Percentiles rank a stretch among this genome's conserved stretches.
These are phyloP conservation scores for Heliopora coerulea DNA, from an alignment of 92 coral and sea anemone species.

Conservation along the genomic window DNA sequence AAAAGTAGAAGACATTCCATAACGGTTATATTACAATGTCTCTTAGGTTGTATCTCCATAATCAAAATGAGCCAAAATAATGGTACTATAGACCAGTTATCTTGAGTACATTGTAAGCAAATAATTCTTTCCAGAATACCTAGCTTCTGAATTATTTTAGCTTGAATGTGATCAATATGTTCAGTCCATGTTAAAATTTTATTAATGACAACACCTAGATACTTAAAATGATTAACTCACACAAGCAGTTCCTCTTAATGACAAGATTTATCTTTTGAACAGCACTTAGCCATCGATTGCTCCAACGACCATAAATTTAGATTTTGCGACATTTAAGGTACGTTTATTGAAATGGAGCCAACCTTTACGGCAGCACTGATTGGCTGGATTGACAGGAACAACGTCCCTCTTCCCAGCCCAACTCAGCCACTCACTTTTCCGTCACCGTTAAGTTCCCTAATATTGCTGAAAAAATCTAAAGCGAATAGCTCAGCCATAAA, in stretches of 20 bases:
- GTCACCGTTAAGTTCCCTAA: too few species aligned
- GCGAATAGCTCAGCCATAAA: too few species aligned
- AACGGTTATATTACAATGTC: neutral
- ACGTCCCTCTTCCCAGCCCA: too few species aligned
- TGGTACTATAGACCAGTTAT: neutral
- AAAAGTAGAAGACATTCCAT: slow-evolving; percentile 1
- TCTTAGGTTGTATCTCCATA: slow-evolving; percentile 1
- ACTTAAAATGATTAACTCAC: too few species aligned
- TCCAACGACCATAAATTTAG: neutral
- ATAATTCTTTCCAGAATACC: neutral
- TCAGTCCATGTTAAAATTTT: neutral
- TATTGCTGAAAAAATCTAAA: too few species aligned
- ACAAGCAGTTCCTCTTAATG: neutral
- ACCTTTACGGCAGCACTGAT: too few species aligned
- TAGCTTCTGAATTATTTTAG: slow-evolving; percentile 3
- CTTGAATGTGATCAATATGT: slow-evolving; percentile 1
- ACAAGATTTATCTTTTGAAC: neutral
- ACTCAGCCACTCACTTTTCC: too few species aligned
- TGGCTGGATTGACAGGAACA: too few species aligned
- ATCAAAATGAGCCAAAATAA: neutral
- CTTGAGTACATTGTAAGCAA: neutral
- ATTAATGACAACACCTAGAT: slow-evolving; percentile 6
- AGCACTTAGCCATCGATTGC: neutral
- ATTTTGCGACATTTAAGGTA: too few species aligned
- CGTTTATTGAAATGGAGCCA: too few species aligned